Base-by-base conservation (phyloP, 2,797 vertebrate species). In the Macrochelys suwanniensis region DNA sequence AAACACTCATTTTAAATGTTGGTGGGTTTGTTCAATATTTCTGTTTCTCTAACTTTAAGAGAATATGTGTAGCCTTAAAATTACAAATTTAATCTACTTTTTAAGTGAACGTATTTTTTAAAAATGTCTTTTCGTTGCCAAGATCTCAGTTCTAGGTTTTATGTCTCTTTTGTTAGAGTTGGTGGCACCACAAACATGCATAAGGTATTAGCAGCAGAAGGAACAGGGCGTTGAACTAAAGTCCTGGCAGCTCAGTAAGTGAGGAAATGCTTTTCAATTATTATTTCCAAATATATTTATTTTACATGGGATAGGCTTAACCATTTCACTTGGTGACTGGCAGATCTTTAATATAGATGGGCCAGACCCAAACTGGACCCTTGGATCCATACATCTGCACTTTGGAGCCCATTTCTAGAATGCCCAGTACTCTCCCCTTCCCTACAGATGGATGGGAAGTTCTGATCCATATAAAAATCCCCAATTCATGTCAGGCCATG, bases 101-200 rank as follows among this genome's bases (percentile, higher is more conserved):
- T 49, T 28, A 25, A 76, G 6, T 42, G 13, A 47, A 26, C 16
- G 13, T 7, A 47, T 26, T 76, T 76, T 76, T 47, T 7, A 76
- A 47, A 77, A 28, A 17, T 31, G 8, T 49, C n/a, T 23, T 42
- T 76, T 76, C 71, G 25, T 77, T 15, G 11, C 26, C 45, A 77
- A 31, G 4, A 31, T 49, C 26, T 49, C 26, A 49, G 13, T 31
- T 77, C 74, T 77, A 77, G 74, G 12, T 45, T 49, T 28, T 31
- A 7, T 28, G 45, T 49, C 45, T 15, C 13, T 77, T n/a, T 12
- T 53, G 59, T 56, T 85, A 6, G 54, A 21, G 4, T 79, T 84
- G 89, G 59, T 31, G n/a, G 17, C 33, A 90, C 80, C 15, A 50
- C 85, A 86, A 95, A 80, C 7, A 4, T 10, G 88, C 79, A 68